A percentile compares a stretch with the other conserved stretches of the same genome.
Conservation (phyloP, 2,888 invertebrate genomes). For the Syrista parreyssii region DNA sequence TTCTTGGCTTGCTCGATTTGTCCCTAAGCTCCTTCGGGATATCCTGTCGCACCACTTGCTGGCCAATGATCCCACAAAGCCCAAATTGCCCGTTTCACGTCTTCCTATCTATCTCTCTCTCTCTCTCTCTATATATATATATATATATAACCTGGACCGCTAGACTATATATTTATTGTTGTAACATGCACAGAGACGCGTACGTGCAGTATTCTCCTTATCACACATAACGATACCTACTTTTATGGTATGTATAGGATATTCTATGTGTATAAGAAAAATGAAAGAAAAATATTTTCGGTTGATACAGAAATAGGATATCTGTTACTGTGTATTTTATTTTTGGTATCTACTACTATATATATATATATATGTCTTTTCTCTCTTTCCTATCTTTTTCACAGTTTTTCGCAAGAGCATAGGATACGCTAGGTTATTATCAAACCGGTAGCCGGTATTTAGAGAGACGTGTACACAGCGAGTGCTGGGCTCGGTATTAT, state of each 20-base stretch:
- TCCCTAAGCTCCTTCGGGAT: constrained; percentile 35
- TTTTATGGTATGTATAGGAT: not conserved
- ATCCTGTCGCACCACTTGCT: constrained; percentile 27
- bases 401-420: not conserved
- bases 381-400: not conserved
- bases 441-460: constrained; percentile 37
- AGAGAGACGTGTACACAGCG: constrained; percentile 7
- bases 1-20: constrained; percentile 44
- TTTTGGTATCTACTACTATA: too few species aligned
- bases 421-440: constrained; percentile 12
- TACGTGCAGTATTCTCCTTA: not conserved
- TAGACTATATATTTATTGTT: too few species aligned
- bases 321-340: not conserved
- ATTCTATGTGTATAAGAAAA: not conserved
- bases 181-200: too few species aligned
- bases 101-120: constrained; percentile 10
- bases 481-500: constrained; percentile 43
- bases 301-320: not conserved
- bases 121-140: not conserved
- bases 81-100: constrained; percentile 34
- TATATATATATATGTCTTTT: not conserved
- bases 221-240: not conserved
- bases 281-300: not conserved
- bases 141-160: not conserved
- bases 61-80: constrained; percentile 26